Percentiles rank a stretch among this genome's conserved stretches.
Evolutionary conservation across 2,888 invertebrate species (phyloP).

Genomic region (Horisme vitalbata): DNA sequence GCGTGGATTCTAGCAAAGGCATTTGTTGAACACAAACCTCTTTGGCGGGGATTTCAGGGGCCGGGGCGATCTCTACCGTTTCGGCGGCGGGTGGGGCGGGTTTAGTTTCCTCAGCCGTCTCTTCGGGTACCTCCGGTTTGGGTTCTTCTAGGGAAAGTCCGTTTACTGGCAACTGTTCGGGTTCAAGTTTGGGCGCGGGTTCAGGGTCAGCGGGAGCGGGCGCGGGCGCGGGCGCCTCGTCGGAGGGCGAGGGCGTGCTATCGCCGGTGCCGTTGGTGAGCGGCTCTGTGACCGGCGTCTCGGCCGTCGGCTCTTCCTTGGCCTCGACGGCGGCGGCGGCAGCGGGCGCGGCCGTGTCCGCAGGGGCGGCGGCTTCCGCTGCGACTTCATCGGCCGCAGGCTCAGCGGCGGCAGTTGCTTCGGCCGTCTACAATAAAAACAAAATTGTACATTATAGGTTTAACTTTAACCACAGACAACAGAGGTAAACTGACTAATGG

Average conservation of each 20-base stretch:
- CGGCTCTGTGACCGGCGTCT: constrained; percentile 77
- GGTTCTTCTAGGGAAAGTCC: constrained; percentile 69
- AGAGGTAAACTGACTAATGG: too few relatives aligned
- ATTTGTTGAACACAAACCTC: constrained; percentile 82
- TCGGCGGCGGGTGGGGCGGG: constrained; percentile 58
- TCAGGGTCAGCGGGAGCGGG: constrained; percentile 42
- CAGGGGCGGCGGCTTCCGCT: constrained; percentile 1
- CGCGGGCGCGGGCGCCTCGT: constrained; percentile 58
- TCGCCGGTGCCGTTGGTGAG: constrained; percentile 70
- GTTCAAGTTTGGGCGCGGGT: constrained; percentile 47
- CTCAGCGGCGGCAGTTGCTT: constrained; percentile 43
- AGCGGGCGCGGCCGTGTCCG: background rate
- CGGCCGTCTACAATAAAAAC: constrained; percentile 63
- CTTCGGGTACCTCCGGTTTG: constrained; percentile 51
- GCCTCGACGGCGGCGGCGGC: constrained; percentile 28
- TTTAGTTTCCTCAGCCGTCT: constrained; percentile 56
- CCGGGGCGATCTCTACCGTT: constrained; percentile 61
- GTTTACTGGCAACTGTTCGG: constrained; percentile 69
- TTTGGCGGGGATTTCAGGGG: constrained; percentile 72
- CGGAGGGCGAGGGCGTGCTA: constrained; percentile 39
- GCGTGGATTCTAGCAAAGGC: constrained; percentile 86
- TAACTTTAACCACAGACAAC: too few relatives aligned
- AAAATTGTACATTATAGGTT: too few relatives aligned
- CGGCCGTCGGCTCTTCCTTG: constrained; percentile 71
- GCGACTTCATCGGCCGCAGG: constrained; percentile 15